Conservation (phyloP, 2,797 vertebrate genomes). For the Semotilus atromaculatus region DNA sequence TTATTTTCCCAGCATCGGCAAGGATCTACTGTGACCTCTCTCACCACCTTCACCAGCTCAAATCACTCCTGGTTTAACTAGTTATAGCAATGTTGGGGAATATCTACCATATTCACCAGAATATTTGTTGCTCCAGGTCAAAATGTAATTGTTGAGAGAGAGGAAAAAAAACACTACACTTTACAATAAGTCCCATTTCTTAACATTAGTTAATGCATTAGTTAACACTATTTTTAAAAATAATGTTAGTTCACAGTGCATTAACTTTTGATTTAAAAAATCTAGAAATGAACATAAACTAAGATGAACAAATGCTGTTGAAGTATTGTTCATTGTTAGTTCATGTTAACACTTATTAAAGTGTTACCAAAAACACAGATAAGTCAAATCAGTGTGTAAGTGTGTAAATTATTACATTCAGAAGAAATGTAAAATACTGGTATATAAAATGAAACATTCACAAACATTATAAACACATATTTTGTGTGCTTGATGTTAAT, state of each 20-base stretch:
- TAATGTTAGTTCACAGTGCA: background rate
- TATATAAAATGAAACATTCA: too few species aligned
- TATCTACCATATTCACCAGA: background rate
- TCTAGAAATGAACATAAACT: background rate
- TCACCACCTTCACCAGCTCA: conserved; percentile 52
- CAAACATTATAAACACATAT: background rate
- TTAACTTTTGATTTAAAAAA: background rate
- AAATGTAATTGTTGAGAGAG: background rate
- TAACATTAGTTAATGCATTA: background rate
- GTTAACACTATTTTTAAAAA: background rate
- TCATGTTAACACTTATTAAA: background rate
- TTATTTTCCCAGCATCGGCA: conserved; percentile 78
- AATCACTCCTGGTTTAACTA: conserved; percentile 42
- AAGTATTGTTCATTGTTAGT: background rate
- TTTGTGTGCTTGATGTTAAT: background rate
- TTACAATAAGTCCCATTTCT: background rate
- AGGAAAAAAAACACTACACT: background rate
- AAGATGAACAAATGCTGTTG: background rate
- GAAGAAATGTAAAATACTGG: background rate
- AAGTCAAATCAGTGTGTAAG: too few species aligned
- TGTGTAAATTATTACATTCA: background rate
- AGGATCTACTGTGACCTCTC: conserved; percentile 55
- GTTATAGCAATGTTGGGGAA: conserved; percentile 38
- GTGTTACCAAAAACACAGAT: background rate
- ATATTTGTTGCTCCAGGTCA: background rate